These are phyloP conservation scores for Sitophilus oryzae DNA, from an alignment of 1,140 invertebrate species.

Conservation along the genomic window DNA sequence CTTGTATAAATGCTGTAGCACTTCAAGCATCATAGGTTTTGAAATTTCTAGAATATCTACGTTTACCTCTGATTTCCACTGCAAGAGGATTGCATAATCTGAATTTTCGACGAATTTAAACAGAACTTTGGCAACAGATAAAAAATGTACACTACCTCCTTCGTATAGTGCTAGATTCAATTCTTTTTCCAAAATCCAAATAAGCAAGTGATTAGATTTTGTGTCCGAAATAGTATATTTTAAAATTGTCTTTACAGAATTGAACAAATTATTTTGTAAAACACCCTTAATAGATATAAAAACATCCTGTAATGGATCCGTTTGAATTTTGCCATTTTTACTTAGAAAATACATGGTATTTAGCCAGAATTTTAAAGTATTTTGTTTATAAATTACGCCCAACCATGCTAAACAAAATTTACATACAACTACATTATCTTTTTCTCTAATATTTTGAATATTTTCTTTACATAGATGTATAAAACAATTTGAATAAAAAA, in stretches of 20 bases:
- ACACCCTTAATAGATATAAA: constrained; percentile 47
- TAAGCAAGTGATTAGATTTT: constrained; percentile 44
- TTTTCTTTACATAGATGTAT: constrained; percentile 46
- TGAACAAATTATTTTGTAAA: constrained; percentile 46
- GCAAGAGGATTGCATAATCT: constrained; percentile 44
- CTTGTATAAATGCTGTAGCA: constrained; percentile 48
- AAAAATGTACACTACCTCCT: constrained; percentile 37
- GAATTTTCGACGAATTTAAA: constrained; percentile 43
- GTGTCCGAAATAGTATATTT: constrained; percentile 25
- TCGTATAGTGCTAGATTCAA: constrained; percentile 43
- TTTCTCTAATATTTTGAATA: constrained; percentile 45
- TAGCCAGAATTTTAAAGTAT: constrained; percentile 35
- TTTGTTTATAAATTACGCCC: constrained; percentile 34
- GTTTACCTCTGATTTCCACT: constrained; percentile 46
- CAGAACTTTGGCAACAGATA: constrained; percentile 46
- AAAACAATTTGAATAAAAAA: constrained; percentile 49
- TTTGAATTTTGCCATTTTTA: constrained; percentile 34
- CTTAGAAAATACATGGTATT: constrained; percentile 38
- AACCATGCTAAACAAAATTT: constrained; percentile 51
- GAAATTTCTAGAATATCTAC: constrained; percentile 48
- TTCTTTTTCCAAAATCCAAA: constrained; percentile 54
- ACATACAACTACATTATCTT: constrained; percentile 47
- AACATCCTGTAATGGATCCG: constrained; percentile 45
- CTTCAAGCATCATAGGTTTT: constrained; percentile 49
- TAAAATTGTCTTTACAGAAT: constrained; percentile 44